Evolutionary conservation across 2,113 vertebrate species (phyloP), one percentile per base, ranked within the genome.

Genomic region (Origma solitaria): DNA sequence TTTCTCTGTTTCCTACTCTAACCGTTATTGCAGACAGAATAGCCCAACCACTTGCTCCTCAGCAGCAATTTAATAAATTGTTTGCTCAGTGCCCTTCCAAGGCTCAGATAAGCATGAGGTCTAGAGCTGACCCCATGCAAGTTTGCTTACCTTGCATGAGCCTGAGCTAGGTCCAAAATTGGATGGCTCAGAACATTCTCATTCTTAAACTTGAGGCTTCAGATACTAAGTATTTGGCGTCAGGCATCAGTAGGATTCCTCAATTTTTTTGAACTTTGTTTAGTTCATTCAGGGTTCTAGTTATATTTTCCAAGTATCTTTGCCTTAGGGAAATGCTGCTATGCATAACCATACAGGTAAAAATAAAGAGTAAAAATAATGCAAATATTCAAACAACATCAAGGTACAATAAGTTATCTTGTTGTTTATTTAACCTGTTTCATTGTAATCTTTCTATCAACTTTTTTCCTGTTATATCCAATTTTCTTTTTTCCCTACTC

Each of bases 151-250:
- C 2, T n/a, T 66, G 15, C 17, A 16, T 35, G 38, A 81, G 38
- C 11, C 5, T 14, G 12, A 62, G 28, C 7, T 66, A 54, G 25
- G 47, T 31, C 10, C 0, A 3, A 22, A 21, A 62, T 2, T 0
- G 0, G 2, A 4, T 42, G 47, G 5, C 31, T 84, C 14, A 70
- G 47, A 88, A 49, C 8, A 64, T 33, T 27, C 7, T 86, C 8
- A 9, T 51, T 82, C 30, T 42, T 45, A 68, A 64, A 42, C 2
- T 2, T 28, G 19, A 72, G 4, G 16, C 25, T 76, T 76, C 23
- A n/a, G 23, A 28, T 33, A 37, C 5, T 11, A 50, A 53, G 1
- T 50, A 30, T 75, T 42, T 35, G 24, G 18, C 30, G 4, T 62
- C 15, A 60, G 14, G 1, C 12, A 66, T 31, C 28, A 31, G 37